These are phyloP conservation scores for Tribolium freemani DNA, from an alignment of 2,888 invertebrate species.

Conservation along the genomic window DNA sequence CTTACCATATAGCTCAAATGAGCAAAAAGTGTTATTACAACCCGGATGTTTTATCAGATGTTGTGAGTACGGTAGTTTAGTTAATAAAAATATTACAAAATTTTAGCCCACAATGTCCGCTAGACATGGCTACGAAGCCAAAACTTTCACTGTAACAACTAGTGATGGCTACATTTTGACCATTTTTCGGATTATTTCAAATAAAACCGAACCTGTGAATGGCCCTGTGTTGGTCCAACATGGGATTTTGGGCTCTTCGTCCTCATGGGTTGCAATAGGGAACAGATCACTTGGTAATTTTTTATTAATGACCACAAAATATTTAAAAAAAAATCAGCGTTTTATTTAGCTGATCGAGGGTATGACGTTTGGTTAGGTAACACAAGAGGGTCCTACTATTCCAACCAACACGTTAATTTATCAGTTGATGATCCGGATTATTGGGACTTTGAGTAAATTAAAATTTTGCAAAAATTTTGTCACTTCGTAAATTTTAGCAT, in stretches of 20 bases:
- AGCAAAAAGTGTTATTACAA: constrained; percentile 7
- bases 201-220: background rate
- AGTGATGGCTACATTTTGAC: constrained; percentile 25
- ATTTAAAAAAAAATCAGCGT: constrained; percentile 1
- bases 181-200: constrained; percentile 11
- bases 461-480: background rate
- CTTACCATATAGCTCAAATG: background rate
- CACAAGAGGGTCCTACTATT: background rate
- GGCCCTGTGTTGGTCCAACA: constrained; percentile 21
- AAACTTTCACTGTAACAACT: constrained; percentile 3
- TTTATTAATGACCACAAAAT: background rate
- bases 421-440: background rate
- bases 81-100: background rate
- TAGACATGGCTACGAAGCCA: constrained; percentile 2
- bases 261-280: background rate
- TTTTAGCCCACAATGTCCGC: background rate
- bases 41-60: constrained; percentile 22
- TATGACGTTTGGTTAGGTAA: constrained; percentile 28
- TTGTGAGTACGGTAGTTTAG: constrained; percentile 7
- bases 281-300: constrained; percentile 33
- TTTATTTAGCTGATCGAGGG: constrained; percentile 7
- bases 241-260: constrained; percentile 3
- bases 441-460: constrained; percentile 18
- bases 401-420: background rate
- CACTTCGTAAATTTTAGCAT: background rate